Conservation (phyloP, 2,797 vertebrate species). For the Urosaurus nigricauda region DNA sequence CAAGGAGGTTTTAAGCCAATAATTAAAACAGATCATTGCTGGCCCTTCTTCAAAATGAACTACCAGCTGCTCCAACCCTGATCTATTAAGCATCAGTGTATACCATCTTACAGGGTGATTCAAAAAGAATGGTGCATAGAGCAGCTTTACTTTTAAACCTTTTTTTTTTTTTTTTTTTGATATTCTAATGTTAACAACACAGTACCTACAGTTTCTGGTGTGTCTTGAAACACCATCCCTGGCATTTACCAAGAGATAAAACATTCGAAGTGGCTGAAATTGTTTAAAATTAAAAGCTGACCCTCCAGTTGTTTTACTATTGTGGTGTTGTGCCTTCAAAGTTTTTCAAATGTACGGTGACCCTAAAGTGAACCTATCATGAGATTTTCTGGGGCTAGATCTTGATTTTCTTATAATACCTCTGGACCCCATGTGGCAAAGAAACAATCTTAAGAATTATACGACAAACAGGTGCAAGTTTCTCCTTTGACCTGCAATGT, state of each 20-base stretch:
- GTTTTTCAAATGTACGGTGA: too few species aligned
- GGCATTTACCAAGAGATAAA: background rate
- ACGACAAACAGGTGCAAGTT: too few species aligned
- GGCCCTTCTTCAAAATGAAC: background rate
- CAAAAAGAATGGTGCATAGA: too few species aligned
- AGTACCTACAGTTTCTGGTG: background rate
- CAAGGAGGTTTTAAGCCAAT: background rate
- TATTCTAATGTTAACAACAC: background rate
- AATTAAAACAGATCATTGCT: background rate
- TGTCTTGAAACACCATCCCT: background rate
- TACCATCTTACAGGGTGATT: background rate
- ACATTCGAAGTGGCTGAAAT: background rate
- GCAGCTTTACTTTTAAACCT: too few species aligned
- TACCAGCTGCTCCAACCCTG: background rate
- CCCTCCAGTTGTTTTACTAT: background rate
- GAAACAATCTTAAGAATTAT: background rate
- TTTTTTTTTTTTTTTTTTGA: too few species aligned
- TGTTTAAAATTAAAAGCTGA: background rate
- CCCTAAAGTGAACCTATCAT: too few species aligned
- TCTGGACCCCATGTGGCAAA: too few species aligned
- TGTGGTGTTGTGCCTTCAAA: too few species aligned
- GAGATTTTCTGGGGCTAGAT: background rate
- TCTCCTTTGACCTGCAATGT: background rate
- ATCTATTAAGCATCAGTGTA: background rate
- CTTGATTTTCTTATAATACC: background rate